Evolutionary conservation across 1,140 invertebrate species (phyloP).

Genomic region (Scaptomyza pallida): DNA sequence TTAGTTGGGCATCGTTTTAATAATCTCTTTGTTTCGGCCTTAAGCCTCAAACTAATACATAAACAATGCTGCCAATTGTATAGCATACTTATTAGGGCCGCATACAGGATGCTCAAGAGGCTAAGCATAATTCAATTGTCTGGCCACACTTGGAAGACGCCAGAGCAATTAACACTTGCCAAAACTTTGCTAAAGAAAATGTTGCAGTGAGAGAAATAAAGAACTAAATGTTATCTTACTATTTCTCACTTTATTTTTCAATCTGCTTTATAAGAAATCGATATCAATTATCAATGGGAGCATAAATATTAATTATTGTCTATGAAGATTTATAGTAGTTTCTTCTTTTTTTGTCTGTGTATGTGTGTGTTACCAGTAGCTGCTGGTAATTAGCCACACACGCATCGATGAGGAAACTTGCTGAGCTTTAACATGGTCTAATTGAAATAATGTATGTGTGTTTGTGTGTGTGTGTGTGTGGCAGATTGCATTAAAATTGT

Average conservation of each 20-base stretch:
- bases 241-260: no score
- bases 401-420: conserved; percentile 31
- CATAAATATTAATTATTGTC: no score
- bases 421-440: conserved; percentile 45
- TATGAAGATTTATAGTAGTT: no score
- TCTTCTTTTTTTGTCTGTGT: background rate
- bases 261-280: no score
- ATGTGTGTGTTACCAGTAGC: background rate
- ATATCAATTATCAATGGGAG: no score
- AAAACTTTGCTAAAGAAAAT: conserved; percentile 40
- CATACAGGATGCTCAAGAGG: conserved; percentile 19
- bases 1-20: background rate
- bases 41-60: background rate
- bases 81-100: conserved; percentile 58
- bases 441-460: conserved; percentile 63
- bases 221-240: no score
- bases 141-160: conserved; percentile 28
- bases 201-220: background rate
- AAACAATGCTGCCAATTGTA: conserved; percentile 14
- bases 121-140: conserved; percentile 69
- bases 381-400: conserved; percentile 61
- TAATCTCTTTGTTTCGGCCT: background rate
- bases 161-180: conserved; percentile 56
- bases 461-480: conserved; percentile 12
- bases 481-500: conserved; percentile 59